phyloP scores from a whole-genome alignment of 2,113 vertebrate genomes.

The Ceyx melanurus region DNA sequence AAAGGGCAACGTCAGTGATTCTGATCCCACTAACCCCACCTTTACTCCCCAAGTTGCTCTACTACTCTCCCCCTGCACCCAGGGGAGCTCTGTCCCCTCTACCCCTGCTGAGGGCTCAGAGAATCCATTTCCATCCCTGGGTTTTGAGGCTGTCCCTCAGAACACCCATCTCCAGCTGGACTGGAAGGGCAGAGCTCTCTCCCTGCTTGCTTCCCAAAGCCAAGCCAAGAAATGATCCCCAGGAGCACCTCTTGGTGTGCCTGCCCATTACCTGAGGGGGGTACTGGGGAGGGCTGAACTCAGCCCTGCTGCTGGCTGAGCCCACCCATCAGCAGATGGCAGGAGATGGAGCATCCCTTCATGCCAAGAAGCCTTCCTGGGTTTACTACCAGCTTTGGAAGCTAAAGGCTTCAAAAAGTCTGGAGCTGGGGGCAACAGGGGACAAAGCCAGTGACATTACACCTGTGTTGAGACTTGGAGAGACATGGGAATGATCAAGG shows the following conservation, averaged over 20 bases:
- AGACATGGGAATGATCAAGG: no score
- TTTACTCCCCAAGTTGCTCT: background rate
- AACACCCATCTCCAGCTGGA: background rate
- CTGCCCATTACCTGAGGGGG: accelerated
- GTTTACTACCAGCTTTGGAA: background rate
- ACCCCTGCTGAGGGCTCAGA: background rate
- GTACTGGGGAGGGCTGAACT: background rate
- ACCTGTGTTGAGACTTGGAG: background rate
- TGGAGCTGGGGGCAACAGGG: accelerated
- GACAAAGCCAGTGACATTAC: background rate
- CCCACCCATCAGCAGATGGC: accelerated
- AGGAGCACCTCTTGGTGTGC: background rate
- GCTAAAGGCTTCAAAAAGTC: background rate
- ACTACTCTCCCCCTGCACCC: background rate
- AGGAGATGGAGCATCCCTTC: background rate
- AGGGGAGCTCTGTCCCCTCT: background rate
- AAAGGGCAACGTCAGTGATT: background rate
- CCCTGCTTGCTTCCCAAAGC: background rate
- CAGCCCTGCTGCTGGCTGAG: background rate
- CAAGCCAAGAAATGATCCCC: accelerated
- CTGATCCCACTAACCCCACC: background rate
- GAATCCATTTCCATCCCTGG: background rate
- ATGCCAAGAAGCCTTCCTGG: background rate
- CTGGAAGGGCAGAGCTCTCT: background rate
- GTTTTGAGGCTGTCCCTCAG: background rate